phyloP scores from a whole-genome alignment of 2,888 invertebrate species.

The Agelastica alni region DNA sequence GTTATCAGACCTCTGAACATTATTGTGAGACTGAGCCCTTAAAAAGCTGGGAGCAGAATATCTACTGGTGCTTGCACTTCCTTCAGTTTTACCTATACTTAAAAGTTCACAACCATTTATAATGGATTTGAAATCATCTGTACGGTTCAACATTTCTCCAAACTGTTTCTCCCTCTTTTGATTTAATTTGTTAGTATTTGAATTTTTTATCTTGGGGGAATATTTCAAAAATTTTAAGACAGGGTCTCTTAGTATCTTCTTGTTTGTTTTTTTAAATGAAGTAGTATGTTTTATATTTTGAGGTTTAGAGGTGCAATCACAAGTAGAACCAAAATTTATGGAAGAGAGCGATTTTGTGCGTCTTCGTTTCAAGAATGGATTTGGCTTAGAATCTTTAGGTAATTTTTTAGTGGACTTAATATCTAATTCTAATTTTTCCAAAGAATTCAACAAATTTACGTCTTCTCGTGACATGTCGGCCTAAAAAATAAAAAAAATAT shows the following conservation, averaged over 20 bases:
- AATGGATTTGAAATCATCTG: slow-evolving; percentile 54
- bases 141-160: slow-evolving; percentile 45
- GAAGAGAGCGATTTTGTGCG: slow-evolving; percentile 55
- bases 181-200: slow-evolving; percentile 25
- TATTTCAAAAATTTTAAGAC: slow-evolving; percentile 60
- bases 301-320: slow-evolving; percentile 46
- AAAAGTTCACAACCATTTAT: slow-evolving; percentile 54
- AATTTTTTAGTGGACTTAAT: slow-evolving; percentile 34
- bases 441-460: slow-evolving; percentile 47
- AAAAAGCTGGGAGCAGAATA: slow-evolving; percentile 49
- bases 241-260: slow-evolving; percentile 63
- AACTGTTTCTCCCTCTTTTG: slow-evolving; percentile 44
- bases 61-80: slow-evolving; percentile 28
- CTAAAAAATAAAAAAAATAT: slow-evolving; percentile 35
- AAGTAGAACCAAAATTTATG: slow-evolving; percentile 50
- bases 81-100: slow-evolving; percentile 46
- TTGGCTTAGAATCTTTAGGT: slow-evolving; percentile 30
- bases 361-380: slow-evolving; percentile 52
- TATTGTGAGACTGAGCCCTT: slow-evolving; percentile 40
- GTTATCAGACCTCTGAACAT: slow-evolving; percentile 26
- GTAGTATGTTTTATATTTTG: slow-evolving; percentile 47
- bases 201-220: slow-evolving; percentile 36
- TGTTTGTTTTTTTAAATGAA: slow-evolving; percentile 47
- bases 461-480: slow-evolving; percentile 54
- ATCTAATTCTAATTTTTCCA: slow-evolving; percentile 53